These are phyloP conservation scores for Phasia obesa DNA, from an alignment of 2,888 invertebrate genomes.

Conservation along the genomic window DNA sequence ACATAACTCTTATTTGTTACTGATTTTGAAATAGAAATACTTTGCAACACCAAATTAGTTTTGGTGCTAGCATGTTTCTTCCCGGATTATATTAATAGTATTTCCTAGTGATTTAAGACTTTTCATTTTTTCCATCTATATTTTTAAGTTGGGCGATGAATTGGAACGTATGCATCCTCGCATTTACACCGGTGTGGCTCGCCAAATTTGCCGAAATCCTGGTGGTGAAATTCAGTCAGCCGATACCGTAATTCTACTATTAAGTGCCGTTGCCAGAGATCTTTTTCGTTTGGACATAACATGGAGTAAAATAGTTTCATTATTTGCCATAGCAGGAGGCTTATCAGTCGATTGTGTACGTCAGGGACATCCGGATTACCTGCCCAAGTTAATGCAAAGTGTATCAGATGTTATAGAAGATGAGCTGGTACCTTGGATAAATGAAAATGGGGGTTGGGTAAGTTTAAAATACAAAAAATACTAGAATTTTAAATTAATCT, in stretches of 20 bases:
- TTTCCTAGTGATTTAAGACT: too few relatives aligned
- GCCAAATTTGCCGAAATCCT: slow-evolving; percentile 87
- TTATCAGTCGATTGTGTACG: slow-evolving; percentile 91
- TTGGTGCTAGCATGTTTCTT: too few relatives aligned
- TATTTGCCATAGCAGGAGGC: slow-evolving; percentile 92
- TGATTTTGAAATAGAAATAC: too few relatives aligned
- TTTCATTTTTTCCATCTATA: neutral
- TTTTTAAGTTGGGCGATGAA: slow-evolving; percentile 85
- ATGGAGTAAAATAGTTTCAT: slow-evolving; percentile 91
- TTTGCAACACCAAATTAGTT: too few relatives aligned
- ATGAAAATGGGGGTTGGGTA: slow-evolving; percentile 94
- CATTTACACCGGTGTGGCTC: slow-evolving; percentile 87
- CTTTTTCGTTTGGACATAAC: slow-evolving; percentile 88
- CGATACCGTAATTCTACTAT: slow-evolving; percentile 82
- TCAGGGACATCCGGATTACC: slow-evolving; percentile 89
- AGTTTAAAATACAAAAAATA: slow-evolving; percentile 66
- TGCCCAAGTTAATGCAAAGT: slow-evolving; percentile 89
- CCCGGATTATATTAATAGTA: too few relatives aligned
- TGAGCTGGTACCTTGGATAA: slow-evolving; percentile 89
- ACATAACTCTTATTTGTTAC: too few relatives aligned
- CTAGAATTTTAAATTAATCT: neutral
- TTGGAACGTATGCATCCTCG: slow-evolving; percentile 91
- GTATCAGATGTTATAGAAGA: slow-evolving; percentile 89
- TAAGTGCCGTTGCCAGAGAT: slow-evolving; percentile 88
- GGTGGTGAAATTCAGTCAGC: slow-evolving; percentile 84